Evolutionary conservation across 2,113 vertebrate genomes (phyloP), one percentile per base, ranked within the genome.

Genomic region (Oriolus oriolus): DNA sequence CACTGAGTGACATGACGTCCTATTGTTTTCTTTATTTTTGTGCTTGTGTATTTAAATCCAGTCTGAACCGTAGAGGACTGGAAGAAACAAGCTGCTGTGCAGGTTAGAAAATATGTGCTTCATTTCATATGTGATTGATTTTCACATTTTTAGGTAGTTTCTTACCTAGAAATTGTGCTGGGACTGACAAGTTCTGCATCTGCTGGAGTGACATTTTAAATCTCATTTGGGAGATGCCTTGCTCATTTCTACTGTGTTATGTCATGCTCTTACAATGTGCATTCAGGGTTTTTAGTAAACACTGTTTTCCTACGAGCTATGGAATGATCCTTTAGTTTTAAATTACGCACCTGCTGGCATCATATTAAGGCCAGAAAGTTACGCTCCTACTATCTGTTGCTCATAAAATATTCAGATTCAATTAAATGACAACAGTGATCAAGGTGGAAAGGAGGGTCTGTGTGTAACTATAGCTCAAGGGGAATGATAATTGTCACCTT

Each of bases 341-440:
- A 95, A 90, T 95, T 44, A 90, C 63, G 56, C 56, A 83, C 41
- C 44, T 86, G 69, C 65, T 81, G 93, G 30, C n/a, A 87, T 71
- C 52, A 83, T 66, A 79, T 64, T 71, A 50, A 88, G 61, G 89
- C 61, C n/a, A 35, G 63, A 90, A 96, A 88, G 44, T 42, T 86
- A 57, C 49, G 47, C 47, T 96, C 50, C 14, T 69, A 15, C 57
- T 83, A 59, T 79, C 49, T 41, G 45, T 59, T 92, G 41, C 28
- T 92, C 42, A 84, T 94, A 88, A 96, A 97, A 93, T 73, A 96
- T 79, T 82, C 49, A 93, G 47, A 74, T 45, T 96, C 65, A 95
- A 86, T 94, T 96, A 96, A 96, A 88, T 70, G 27, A 77, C 84
- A 90, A 42, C 23, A 87, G 50, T 56, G 63, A 95, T 90, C 59